phyloP scores from a whole-genome alignment of 2,888 invertebrate genomes.

The Stenichneumon culpator region DNA sequence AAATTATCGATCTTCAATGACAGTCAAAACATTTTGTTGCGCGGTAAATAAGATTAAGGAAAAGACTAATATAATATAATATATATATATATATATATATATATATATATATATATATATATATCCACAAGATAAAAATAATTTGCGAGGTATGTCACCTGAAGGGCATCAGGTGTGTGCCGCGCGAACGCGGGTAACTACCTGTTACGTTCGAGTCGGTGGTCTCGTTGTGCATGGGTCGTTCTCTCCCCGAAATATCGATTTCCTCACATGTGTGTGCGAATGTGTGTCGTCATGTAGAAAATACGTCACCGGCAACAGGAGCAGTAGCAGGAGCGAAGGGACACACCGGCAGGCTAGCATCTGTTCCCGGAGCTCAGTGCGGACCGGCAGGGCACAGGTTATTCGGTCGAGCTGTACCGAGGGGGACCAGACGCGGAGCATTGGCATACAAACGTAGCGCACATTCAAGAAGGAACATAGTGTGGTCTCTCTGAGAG shows the following conservation, averaged over 20 bases:
- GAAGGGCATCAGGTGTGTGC: slow-evolving; percentile 53
- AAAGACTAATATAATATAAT: background rate
- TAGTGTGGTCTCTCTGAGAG: slow-evolving; percentile 7
- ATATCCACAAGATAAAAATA: background rate
- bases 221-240: slow-evolving; percentile 47
- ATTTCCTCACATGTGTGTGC: slow-evolving; percentile 78
- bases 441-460: slow-evolving; percentile 8
- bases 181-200: slow-evolving; percentile 43
- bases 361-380: slow-evolving; percentile 74
- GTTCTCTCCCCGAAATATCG: slow-evolving; percentile 77
- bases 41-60: background rate
- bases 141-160: slow-evolving; percentile 50
- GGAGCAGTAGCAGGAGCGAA: slow-evolving; percentile 55
- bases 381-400: slow-evolving; percentile 65
- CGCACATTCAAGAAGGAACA: slow-evolving; percentile 6
- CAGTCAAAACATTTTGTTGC: slow-evolving; percentile 23
- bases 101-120: too few relatives aligned
- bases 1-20: slow-evolving; percentile 27
- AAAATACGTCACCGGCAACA: slow-evolving; percentile 44
- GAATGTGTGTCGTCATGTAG: slow-evolving; percentile 38
- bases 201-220: slow-evolving; percentile 66
- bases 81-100: too few relatives aligned
- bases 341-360: slow-evolving; percentile 72
- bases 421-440: slow-evolving; percentile 45
- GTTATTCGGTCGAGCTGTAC: slow-evolving; percentile 63